Percentiles rank a stretch among this genome's conserved stretches.
phyloP scores from a whole-genome alignment of 2,888 invertebrate species.

The Cetonia aurata region DNA sequence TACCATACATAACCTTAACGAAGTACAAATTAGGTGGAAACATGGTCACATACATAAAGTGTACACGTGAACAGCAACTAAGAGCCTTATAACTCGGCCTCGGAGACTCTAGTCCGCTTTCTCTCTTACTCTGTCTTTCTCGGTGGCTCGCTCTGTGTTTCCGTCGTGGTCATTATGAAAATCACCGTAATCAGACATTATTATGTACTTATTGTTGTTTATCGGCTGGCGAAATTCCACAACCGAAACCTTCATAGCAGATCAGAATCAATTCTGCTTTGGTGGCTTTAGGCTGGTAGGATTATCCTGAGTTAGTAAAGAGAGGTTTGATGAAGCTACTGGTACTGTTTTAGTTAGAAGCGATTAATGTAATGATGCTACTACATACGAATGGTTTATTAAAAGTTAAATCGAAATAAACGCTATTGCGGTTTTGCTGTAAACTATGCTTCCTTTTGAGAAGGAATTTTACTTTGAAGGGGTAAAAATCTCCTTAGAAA shows the following conservation, averaged over 20 bases:
- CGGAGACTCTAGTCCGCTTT: background rate
- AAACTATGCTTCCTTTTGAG: no score
- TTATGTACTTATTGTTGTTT: constrained; percentile 57
- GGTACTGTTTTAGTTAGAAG: no score
- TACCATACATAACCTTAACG: constrained; percentile 48
- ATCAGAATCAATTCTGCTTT: constrained; percentile 40
- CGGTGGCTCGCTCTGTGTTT: constrained; percentile 12
- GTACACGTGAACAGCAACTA: constrained; percentile 28
- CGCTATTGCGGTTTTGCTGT: no score
- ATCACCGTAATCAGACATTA: constrained; percentile 58
- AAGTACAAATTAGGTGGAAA: constrained; percentile 54
- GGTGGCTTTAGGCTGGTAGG: constrained; percentile 21
- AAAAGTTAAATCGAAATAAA: no score
- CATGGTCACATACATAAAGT: constrained; percentile 55
- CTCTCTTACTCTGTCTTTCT: background rate
- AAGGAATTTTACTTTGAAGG: no score
- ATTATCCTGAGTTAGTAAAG: no score
- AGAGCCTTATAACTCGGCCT: constrained; percentile 14
- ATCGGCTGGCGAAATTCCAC: constrained; percentile 52
- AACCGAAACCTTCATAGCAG: constrained; percentile 39
- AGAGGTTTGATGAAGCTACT: no score
- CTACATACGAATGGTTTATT: no score
- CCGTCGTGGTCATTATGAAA: constrained; percentile 54
- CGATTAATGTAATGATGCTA: no score
- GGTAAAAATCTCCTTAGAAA: no score